Conservation (phyloP, 2,797 vertebrate species). For the Pipistrellus nathusii region DNA sequence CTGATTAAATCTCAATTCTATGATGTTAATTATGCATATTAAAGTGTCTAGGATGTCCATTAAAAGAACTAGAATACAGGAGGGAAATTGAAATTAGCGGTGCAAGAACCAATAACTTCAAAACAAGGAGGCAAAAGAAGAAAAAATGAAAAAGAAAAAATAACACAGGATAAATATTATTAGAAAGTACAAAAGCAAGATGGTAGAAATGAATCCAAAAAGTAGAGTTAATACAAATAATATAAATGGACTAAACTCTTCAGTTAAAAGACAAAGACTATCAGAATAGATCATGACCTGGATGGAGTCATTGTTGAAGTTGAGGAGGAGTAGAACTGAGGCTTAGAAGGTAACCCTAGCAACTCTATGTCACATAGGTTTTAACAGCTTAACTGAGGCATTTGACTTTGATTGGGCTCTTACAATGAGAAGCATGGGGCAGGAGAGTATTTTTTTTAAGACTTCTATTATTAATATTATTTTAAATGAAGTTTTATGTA, state of each 20-base stretch:
- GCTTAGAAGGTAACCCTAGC: background rate
- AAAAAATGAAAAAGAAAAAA: background rate
- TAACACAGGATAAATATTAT: background rate
- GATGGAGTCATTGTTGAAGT: background rate
- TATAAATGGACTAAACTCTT: constrained; percentile 24
- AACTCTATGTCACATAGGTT: background rate
- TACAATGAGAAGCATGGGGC: background rate
- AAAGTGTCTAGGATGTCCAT: constrained; percentile 4
- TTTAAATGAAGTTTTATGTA: constrained; percentile 42
- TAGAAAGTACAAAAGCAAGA: constrained; percentile 13
- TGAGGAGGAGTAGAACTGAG: background rate
- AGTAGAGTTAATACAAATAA: background rate
- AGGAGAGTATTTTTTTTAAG: background rate
- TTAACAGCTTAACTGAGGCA: background rate
- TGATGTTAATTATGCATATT: constrained; percentile 29
- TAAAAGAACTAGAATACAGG: constrained; percentile 2
- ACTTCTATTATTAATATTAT: background rate
- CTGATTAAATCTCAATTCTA: background rate
- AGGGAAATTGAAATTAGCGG: background rate
- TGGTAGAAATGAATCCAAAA: background rate
- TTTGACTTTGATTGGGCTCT: constrained; percentile 27
- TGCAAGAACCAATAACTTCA: background rate
- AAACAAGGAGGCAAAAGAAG: constrained; percentile 3
- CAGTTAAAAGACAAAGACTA: constrained; percentile 28
- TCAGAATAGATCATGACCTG: background rate